Base-by-base conservation (phyloP, 2,888 invertebrate genomes). In the Drosophila mimica region DNA sequence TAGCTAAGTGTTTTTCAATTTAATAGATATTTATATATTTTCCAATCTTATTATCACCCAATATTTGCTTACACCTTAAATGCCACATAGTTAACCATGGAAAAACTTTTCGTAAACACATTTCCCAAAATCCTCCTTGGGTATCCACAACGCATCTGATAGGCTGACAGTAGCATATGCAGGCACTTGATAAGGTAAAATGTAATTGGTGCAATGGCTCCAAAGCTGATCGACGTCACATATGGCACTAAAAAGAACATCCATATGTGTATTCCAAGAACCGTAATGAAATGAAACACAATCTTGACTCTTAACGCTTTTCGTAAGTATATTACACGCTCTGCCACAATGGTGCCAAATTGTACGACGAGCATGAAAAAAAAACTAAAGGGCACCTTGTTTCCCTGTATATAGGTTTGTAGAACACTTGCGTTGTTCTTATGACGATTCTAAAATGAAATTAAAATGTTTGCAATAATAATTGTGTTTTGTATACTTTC, bases 141-240 rank as follows among this genome's bases (percentile, higher is more conserved):
- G 93, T 99, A 99, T 3, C 99, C 99, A 92, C 98, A 98, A 74
- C 98, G 95, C 86, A 99, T 98, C 95, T 99, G 99, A 94, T 98
- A 98, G 3, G 99, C 99, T 0, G 99, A 98, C 63, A 99, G 94
- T 58, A 99, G 94, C 82, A 99, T 95, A 93, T 99, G 99, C 81
- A 99, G 95, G 92, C 99, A 99, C 94, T 99, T 99, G 66, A 98
- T 95, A 95, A 99, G 96, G 94, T 99, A 99, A 96, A 98, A 99
- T 92, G 99, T 95, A 91, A 98, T 97, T 6, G 98, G 97, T 17
- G 95, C 92, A 56, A 96, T 96, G 0, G 96, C 95, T 92, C 92
- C 92, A 63, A 92, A 92, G 31, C 84, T 89, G 25, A 96, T 96
- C 91, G 97, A 97, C 4, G 99, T 99, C 57, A 98, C 96, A 59